phyloP scores from a whole-genome alignment of 2,797 vertebrate genomes.

The Dallia pectoralis region DNA sequence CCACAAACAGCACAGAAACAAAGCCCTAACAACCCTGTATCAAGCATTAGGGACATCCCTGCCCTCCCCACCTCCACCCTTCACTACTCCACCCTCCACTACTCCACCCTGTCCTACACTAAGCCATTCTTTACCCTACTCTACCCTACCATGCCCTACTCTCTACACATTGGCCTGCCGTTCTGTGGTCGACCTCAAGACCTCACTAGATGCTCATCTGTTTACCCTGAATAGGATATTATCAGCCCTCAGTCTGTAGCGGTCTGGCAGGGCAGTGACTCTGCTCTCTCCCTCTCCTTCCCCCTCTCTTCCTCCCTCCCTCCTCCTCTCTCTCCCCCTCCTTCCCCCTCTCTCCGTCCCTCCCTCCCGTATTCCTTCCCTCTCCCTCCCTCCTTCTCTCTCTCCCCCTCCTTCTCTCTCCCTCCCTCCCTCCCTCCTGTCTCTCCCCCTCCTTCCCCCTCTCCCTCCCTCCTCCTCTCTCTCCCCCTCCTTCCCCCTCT shows the following conservation, averaged over 20 bases:
- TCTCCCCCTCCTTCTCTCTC: no score
- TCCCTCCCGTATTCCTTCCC: no score
- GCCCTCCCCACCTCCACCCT: conserved; percentile 2
- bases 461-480: conserved; percentile 19
- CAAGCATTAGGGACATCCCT: no score
- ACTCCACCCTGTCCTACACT: no score
- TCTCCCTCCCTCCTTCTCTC: no score
- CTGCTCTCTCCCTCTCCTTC: not conserved
- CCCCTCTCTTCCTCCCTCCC: not conserved
- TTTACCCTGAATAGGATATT: no score
- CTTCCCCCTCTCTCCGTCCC: not conserved
- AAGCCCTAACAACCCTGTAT: conserved; percentile 21
- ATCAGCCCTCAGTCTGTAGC: no score
- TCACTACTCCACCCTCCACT: no score
- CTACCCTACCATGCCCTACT: no score
- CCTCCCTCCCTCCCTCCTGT: not conserved
- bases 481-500: not conserved
- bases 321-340: not conserved
- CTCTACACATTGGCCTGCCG: no score
- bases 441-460: conserved; percentile 10
- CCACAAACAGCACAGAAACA: conserved; percentile 58
- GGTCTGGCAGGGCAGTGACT: no score
- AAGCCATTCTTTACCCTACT: no score
- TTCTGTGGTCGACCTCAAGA: not conserved
- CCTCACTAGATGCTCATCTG: not conserved